These are phyloP conservation scores for Allolobophora icterica DNA, from an alignment of 2,888 invertebrate species.

Conservation along the genomic window DNA sequence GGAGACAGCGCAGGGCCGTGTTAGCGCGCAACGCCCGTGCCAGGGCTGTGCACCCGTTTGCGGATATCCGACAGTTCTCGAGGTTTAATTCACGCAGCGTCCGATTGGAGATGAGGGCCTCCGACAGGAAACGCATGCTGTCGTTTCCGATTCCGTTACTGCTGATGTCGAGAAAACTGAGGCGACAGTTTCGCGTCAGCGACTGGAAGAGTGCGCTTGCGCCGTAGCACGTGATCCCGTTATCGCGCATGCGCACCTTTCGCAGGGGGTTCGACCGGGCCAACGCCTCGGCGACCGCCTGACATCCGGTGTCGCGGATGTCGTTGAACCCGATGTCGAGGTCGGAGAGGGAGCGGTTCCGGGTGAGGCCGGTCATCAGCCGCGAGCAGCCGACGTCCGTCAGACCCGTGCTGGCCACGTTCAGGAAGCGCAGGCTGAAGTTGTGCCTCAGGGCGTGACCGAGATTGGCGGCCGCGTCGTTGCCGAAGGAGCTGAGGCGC, in stretches of 20 bases:
- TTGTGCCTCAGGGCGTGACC: conserved; percentile 55
- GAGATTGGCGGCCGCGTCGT: conserved; percentile 54
- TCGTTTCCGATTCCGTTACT: conserved; percentile 58
- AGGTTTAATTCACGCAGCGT: conserved; percentile 57
- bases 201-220: conserved; percentile 57
- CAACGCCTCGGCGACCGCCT: conserved; percentile 55
- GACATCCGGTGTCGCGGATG: conserved; percentile 56
- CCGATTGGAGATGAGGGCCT: conserved; percentile 56
- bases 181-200: conserved; percentile 53
- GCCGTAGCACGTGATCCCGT: conserved; percentile 57
- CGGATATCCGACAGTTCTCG: conserved; percentile 60
- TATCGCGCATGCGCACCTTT: conserved; percentile 58
- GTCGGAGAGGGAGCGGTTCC: conserved; percentile 54
- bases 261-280: conserved; percentile 54
- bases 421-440: conserved; percentile 53
- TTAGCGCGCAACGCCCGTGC: conserved; percentile 56
- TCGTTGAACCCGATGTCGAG: conserved; percentile 63
- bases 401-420: conserved; percentile 59
- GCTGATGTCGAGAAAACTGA: conserved; percentile 59
- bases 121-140: conserved; percentile 55
- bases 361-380: conserved; percentile 52
- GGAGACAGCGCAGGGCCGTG: conserved; percentile 54
- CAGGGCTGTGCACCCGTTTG: conserved; percentile 55
- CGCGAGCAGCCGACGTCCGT: conserved; percentile 53
- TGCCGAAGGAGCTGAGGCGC: conserved; percentile 57